A percentile compares a stretch with the other conserved stretches of the same genome.
phyloP scores from a whole-genome alignment of 2,113 vertebrate species.

The Macaca mulatta region DNA sequence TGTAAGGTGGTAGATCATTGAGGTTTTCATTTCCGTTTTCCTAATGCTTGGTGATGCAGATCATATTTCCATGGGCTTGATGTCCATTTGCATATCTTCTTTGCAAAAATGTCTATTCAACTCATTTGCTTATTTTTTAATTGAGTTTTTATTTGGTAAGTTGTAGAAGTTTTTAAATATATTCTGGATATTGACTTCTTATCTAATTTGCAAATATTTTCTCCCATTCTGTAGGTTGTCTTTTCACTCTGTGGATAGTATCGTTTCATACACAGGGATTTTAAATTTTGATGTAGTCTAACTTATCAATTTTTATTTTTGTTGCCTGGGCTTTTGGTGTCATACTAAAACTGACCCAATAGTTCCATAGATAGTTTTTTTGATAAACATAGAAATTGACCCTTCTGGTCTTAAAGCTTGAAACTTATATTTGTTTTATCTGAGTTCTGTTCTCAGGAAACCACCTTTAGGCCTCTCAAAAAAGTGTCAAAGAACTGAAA shows the following conservation, averaged over 20 bases:
- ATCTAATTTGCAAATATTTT: neutral
- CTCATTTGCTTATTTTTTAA: neutral
- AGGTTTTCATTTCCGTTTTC: neutral
- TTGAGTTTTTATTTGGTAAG: neutral
- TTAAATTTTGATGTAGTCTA: neutral
- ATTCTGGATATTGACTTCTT: neutral
- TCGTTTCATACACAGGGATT: neutral
- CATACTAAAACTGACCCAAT: too few relatives aligned
- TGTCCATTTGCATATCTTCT: neutral
- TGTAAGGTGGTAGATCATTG: neutral
- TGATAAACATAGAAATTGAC: too few relatives aligned
- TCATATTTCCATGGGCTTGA: neutral
- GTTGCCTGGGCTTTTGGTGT: neutral
- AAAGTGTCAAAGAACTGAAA: too few relatives aligned
- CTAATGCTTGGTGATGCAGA: neutral
- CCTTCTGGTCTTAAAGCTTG: too few relatives aligned
- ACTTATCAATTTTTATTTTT: neutral
- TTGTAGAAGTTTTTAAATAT: neutral
- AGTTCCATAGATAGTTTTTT: too few relatives aligned
- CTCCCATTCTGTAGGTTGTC: neutral
- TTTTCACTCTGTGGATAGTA: neutral
- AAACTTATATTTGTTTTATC: too few relatives aligned
- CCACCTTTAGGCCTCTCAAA: too few relatives aligned
- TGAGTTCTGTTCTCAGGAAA: too few relatives aligned
- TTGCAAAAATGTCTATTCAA: neutral